Percentiles rank a stretch among this genome's conserved stretches.
Evolutionary conservation across 2,113 vertebrate genomes (phyloP).

Genomic region (Grallaria varia): DNA sequence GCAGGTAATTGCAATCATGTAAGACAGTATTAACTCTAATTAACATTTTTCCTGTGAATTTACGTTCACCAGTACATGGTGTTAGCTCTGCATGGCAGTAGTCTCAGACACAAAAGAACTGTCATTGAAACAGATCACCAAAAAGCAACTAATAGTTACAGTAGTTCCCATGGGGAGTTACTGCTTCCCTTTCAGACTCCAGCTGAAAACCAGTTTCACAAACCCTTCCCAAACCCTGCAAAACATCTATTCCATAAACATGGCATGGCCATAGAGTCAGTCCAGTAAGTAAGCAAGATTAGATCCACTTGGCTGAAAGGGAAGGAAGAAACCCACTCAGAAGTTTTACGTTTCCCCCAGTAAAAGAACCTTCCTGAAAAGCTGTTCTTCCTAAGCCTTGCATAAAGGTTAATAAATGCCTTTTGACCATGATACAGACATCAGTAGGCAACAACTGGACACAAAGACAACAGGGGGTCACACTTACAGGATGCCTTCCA

Average conservation of each 20-base stretch:
- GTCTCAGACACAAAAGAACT: not conserved
- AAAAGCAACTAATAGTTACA: not conserved
- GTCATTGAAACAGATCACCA: not conserved
- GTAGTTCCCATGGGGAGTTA: not conserved
- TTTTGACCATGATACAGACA: not conserved
- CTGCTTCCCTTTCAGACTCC: not conserved
- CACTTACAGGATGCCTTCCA: not conserved
- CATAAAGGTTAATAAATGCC: not conserved
- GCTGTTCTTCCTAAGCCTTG: not conserved
- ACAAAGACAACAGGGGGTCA: not conserved
- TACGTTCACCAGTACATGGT: not conserved
- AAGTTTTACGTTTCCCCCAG: not conserved
- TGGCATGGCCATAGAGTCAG: not conserved
- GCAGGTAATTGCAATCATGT: not conserved
- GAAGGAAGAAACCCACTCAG: not conserved
- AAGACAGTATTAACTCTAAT: not conserved
- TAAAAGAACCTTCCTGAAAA: not conserved
- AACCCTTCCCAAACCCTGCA: not conserved
- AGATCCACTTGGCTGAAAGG: not conserved
- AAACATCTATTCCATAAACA: not conserved
- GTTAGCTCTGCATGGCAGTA: not conserved
- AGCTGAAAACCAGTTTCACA: not conserved
- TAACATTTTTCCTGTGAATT: not conserved
- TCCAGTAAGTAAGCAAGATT: not conserved
- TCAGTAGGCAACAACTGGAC: not conserved